These are phyloP conservation scores for Drosophila simulans DNA, from an alignment of 1,140 invertebrate genomes.

Conservation along the genomic window DNA sequence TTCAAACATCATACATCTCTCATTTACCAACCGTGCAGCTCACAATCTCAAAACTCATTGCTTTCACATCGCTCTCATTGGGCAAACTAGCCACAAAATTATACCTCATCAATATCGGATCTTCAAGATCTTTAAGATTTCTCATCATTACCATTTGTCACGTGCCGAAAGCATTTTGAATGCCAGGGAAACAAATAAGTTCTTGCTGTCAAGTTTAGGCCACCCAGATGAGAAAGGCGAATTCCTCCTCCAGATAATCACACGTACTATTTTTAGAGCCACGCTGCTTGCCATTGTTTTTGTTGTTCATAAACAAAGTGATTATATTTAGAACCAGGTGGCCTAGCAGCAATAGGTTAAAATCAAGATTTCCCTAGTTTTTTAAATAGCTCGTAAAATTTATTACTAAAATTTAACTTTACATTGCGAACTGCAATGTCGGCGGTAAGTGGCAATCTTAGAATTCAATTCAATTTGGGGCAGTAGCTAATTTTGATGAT, in stretches of 20 bases:
- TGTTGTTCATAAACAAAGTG: conserved; percentile 29
- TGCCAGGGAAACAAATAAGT: conserved; percentile 58
- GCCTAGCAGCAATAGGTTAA: conserved; percentile 16
- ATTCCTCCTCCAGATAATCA: conserved; percentile 42
- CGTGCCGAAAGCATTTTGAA: conserved; percentile 53
- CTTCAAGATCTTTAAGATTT: neutral
- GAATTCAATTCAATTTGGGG: conserved; percentile 35
- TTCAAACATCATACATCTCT: conserved; percentile 40
- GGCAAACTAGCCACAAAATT: conserved; percentile 17
- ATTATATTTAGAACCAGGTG: conserved; percentile 22
- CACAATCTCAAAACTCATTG: conserved; percentile 36
- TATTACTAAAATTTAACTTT: conserved; percentile 64
- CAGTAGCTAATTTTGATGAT: conserved; percentile 36
- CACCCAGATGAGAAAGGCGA: conserved; percentile 27
- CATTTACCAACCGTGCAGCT: conserved; percentile 64
- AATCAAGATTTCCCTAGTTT: neutral
- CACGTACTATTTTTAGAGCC: conserved; percentile 22
- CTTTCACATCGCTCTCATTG: conserved; percentile 25
- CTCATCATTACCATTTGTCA: conserved; percentile 54
- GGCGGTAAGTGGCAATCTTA: conserved; percentile 75
- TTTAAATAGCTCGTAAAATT: conserved; percentile 30
- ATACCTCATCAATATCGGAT: conserved; percentile 16
- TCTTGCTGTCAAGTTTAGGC: conserved; percentile 76
- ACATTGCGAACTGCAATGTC: conserved; percentile 79
- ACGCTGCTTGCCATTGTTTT: conserved; percentile 12